phyloP scores from a whole-genome alignment of 2,797 vertebrate genomes.

The Lerista edwardsae region DNA sequence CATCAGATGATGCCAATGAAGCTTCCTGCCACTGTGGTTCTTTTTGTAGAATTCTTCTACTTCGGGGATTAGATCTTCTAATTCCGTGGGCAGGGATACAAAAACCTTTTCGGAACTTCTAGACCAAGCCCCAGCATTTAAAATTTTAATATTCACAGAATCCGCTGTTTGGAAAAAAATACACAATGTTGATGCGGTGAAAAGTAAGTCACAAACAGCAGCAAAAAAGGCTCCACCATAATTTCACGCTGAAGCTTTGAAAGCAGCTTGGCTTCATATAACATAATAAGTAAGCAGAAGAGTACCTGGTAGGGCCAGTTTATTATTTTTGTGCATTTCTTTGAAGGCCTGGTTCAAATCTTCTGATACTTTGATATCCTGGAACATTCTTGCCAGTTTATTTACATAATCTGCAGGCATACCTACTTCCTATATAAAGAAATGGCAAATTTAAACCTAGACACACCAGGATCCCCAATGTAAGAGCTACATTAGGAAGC shows the following conservation, averaged over 20 bases:
- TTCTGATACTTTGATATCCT: constrained; percentile 99
- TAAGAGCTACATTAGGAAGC: constrained; percentile 18
- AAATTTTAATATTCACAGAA: constrained; percentile 98
- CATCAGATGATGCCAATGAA: constrained; percentile 99
- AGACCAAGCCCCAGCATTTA: constrained; percentile 98
- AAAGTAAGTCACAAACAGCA: constrained; percentile 1
- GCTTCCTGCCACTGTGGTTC: constrained; percentile 97
- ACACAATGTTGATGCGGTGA: constrained; percentile 1
- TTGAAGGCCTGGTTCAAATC: constrained; percentile 98
- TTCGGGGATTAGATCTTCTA: constrained; percentile 97
- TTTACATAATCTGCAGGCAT: constrained; percentile 99
- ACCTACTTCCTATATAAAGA: constrained; percentile 90
- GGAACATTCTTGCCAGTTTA: constrained; percentile 98
- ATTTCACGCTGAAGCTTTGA: constrained; percentile 11
- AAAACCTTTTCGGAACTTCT: constrained; percentile 98
- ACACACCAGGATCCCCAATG: constrained; percentile 32
- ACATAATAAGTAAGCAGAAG: constrained; percentile 3
- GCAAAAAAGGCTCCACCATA: background rate
- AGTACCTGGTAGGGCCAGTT: constrained; percentile 93
- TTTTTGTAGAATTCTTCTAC: constrained; percentile 99
- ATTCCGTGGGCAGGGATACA: constrained; percentile 94
- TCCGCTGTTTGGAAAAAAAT: constrained; percentile 80
- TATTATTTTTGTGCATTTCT: constrained; percentile 99
- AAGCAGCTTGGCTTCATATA: constrained; percentile 15
- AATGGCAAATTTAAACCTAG: constrained; percentile 39